Conservation (phyloP, 1,140 invertebrate species). For the Chymomyza costata region DNA sequence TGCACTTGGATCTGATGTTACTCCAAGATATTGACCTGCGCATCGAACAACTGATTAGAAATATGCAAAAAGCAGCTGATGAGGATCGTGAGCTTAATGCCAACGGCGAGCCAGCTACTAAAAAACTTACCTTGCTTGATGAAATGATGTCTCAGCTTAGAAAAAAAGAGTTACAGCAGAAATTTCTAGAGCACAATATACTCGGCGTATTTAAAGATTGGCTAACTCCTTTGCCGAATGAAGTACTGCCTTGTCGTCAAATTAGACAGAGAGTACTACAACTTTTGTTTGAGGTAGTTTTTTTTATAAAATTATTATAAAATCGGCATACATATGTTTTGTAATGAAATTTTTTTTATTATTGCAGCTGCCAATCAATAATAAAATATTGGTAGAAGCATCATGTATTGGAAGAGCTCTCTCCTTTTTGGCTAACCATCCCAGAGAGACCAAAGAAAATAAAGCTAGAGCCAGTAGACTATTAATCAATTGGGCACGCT, state of each 20-base stretch:
- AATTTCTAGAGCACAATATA: conserved; percentile 96
- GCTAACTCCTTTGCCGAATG: conserved; percentile 98
- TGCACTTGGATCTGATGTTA: conserved; percentile 96
- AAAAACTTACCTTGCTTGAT: conserved; percentile 91
- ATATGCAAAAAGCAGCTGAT: conserved; percentile 91
- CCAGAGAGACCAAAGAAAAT: conserved; percentile 95
- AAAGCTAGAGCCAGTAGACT: conserved; percentile 90
- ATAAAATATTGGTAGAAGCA: conserved; percentile 90
- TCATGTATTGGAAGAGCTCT: conserved; percentile 97
- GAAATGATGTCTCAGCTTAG: conserved; percentile 92
- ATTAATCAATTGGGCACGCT: conserved; percentile 96
- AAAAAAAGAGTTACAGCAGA: conserved; percentile 94
- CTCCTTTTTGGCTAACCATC: conserved; percentile 99
- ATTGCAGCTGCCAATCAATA: conserved; percentile 92
- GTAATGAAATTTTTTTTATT: no score
- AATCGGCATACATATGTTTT: background rate
- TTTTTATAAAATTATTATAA: background rate
- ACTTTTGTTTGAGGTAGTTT: conserved; percentile 87
- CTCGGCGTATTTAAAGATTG: conserved; percentile 94
- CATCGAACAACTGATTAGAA: conserved; percentile 89
- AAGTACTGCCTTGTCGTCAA: conserved; percentile 91
- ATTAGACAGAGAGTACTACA: conserved; percentile 92
- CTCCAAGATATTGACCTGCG: conserved; percentile 93
- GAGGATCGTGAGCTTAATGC: conserved; percentile 91
- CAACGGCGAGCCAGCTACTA: conserved; percentile 87